Conservation (phyloP, 1,140 invertebrate genomes). For the Caenorhabditis remanei region DNA sequence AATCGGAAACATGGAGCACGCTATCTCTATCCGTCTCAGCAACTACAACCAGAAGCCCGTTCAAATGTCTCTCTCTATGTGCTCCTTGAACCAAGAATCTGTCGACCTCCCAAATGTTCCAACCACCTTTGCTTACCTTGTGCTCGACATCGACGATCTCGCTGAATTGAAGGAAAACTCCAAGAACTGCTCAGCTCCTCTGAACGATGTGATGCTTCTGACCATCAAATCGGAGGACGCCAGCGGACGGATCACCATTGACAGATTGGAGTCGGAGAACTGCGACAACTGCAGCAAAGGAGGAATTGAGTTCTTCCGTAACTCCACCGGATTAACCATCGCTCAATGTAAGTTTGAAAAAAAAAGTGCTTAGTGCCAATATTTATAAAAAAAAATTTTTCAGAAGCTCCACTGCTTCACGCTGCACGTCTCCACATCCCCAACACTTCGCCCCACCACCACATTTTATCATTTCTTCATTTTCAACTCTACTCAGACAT, state of each 20-base stretch:
- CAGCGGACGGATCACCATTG: neutral
- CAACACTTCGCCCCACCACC: too few relatives aligned
- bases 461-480: too few relatives aligned
- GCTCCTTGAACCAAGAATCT: neutral
- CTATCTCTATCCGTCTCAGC: neutral
- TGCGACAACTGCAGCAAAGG: neutral
- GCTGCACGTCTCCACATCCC: too few relatives aligned
- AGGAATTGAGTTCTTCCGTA: neutral
- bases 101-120: neutral
- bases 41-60: neutral
- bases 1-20: neutral
- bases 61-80: neutral
- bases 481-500: too few relatives aligned
- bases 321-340: neutral
- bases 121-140: neutral
- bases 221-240: neutral
- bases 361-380: too few relatives aligned
- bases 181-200: neutral
- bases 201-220: neutral
- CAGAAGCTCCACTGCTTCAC: too few relatives aligned
- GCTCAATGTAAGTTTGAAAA: slow-evolving; percentile 27
- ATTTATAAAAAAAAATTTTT: too few relatives aligned
- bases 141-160: neutral
- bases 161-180: neutral
- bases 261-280: neutral